Evolutionary conservation across 2,797 vertebrate species (phyloP).

Genomic region (Eulemur rubriventer): DNA sequence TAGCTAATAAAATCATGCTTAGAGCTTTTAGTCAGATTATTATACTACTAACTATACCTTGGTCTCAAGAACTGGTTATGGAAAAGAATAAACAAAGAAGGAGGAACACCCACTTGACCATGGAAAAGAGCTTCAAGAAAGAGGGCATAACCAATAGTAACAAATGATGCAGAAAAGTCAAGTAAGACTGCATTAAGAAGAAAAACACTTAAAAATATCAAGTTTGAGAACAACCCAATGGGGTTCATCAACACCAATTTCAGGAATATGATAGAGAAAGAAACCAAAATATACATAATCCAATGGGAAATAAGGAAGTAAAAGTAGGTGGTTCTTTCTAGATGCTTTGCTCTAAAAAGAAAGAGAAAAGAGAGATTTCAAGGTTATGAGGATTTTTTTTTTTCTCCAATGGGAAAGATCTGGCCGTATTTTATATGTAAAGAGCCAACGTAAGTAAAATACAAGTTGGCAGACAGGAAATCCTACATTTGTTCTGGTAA

Average conservation of each 20-base stretch:
- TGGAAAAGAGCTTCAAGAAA: not conserved
- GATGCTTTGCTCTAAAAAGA: not conserved
- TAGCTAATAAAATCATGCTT: not conserved
- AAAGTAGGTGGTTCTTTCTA: not conserved
- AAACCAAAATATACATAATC: not conserved
- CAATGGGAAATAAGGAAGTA: not conserved
- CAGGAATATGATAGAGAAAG: not conserved
- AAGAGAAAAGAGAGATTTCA: not conserved
- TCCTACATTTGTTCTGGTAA: not conserved
- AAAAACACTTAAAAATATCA: not conserved
- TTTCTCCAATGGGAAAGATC: not conserved
- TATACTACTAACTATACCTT: not conserved
- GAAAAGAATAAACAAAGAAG: not conserved
- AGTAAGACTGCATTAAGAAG: not conserved
- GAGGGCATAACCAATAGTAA: not conserved
- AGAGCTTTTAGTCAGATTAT: not conserved
- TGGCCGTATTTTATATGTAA: not conserved
- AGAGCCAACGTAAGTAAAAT: not conserved
- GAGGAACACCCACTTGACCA: not conserved
- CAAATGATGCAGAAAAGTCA: constrained; percentile 18
- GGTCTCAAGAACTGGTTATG: not conserved
- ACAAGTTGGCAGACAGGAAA: not conserved
- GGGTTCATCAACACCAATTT: not conserved
- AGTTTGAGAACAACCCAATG: not conserved
- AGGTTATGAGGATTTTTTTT: not conserved